Evolutionary conservation across 2,888 invertebrate genomes (phyloP).

Genomic region (Agriopis aurantiaria): DNA sequence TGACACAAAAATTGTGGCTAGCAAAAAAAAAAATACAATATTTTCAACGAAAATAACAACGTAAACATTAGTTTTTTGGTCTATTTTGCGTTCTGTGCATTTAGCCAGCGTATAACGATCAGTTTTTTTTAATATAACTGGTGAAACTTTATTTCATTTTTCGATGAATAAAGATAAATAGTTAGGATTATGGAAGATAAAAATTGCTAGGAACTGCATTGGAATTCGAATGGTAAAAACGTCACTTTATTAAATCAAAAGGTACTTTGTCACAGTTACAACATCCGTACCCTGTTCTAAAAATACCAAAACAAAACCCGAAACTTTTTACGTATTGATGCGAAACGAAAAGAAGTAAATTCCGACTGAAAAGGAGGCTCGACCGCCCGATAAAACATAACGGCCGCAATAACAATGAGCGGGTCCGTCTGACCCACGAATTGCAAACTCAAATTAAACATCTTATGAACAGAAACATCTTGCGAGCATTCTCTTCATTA

Average conservation of each 20-base stretch:
- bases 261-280: not conserved
- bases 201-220: too few species aligned
- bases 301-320: conserved; percentile 21
- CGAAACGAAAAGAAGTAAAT: conserved; percentile 31
- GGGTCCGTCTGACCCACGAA: conserved; percentile 76
- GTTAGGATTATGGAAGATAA: too few species aligned
- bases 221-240: too few species aligned
- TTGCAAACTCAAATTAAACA: conserved; percentile 85
- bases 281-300: not conserved
- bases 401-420: conserved; percentile 79
- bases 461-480: conserved; percentile 86
- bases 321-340: conserved; percentile 34
- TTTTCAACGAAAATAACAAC: too few species aligned
- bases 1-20: too few species aligned
- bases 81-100: too few species aligned
- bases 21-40: too few species aligned
- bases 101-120: too few species aligned
- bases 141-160: too few species aligned
- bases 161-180: too few species aligned
- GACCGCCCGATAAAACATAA: conserved; percentile 64
- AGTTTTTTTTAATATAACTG: too few species aligned
- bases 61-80: too few species aligned
- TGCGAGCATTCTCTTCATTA: conserved; percentile 85
- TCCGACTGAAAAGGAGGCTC: conserved; percentile 26
- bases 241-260: not conserved